Percentiles rank a stretch among this genome's conserved stretches.
phyloP scores from a whole-genome alignment of 2,888 invertebrate species.

The Papilio demoleus region DNA sequence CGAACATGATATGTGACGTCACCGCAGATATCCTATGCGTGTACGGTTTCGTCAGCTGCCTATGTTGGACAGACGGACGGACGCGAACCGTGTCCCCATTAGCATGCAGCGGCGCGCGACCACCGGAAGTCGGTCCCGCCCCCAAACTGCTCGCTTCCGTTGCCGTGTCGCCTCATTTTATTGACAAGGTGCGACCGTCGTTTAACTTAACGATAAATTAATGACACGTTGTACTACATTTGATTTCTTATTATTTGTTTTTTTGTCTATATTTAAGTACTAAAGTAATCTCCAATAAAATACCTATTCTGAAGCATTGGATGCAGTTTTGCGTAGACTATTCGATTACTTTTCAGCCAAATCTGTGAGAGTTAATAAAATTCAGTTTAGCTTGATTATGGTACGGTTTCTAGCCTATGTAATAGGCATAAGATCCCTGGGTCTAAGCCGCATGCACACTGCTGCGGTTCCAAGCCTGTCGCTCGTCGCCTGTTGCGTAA shows the following conservation, averaged over 20 bases:
- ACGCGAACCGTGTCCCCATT: constrained; percentile 57
- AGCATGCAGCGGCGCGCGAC: constrained; percentile 78
- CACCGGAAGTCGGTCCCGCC: constrained; percentile 75
- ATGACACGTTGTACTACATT: constrained; percentile 26
- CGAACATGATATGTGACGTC: constrained; percentile 20
- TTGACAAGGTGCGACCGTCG: constrained; percentile 48
- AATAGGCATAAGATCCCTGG: constrained; percentile 37
- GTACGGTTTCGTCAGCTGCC: constrained; percentile 59
- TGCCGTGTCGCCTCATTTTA: constrained; percentile 50
- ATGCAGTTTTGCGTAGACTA: neutral
- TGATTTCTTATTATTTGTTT: constrained; percentile 23
- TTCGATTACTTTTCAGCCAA: no score
- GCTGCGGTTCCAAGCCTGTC: constrained; percentile 49
- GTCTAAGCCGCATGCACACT: constrained; percentile 71
- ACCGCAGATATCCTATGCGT: constrained; percentile 30
- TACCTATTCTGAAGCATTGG: neutral
- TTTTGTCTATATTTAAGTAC: neutral
- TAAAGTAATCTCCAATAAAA: no score
- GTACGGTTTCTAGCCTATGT: neutral
- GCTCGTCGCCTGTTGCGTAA: constrained; percentile 78
- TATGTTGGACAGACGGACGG: constrained; percentile 49
- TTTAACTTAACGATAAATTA: constrained; percentile 37
- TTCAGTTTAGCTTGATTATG: no score
- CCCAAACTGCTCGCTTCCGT: constrained; percentile 78
- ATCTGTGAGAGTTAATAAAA: no score